These are phyloP conservation scores for Allobates femoralis DNA, from an alignment of 2,797 vertebrate genomes.

Conservation along the genomic window DNA sequence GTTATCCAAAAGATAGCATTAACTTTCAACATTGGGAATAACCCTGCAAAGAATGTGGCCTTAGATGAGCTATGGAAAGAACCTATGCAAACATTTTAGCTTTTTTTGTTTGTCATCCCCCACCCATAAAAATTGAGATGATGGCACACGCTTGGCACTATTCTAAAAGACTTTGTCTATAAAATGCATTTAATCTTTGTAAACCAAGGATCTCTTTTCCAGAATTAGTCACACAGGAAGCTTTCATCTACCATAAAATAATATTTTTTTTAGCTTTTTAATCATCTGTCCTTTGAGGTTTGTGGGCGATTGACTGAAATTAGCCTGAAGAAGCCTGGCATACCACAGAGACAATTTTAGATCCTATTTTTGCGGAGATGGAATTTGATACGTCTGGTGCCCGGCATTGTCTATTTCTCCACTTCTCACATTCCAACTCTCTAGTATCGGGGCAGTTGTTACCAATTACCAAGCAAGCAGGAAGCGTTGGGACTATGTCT, in stretches of 20 bases:
- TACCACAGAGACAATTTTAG: slow-evolving; percentile 21
- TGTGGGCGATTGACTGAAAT: slow-evolving; percentile 17
- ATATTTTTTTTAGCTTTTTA: slow-evolving; percentile 26
- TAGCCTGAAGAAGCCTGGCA: slow-evolving; percentile 11
- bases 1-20: too few species aligned
- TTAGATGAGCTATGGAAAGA: not conserved
- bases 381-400: not conserved
- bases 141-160: not conserved
- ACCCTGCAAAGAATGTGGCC: too few species aligned
- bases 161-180: not conserved
- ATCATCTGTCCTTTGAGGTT: slow-evolving; percentile 19
- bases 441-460: not conserved
- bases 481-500: not conserved
- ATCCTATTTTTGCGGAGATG: slow-evolving; percentile 5
- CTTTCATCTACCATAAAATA: slow-evolving; percentile 20
- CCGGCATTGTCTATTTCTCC: not conserved
- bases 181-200: not conserved
- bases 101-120: not conserved
- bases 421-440: not conserved
- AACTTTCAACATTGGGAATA: too few species aligned
- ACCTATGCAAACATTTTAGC: not conserved
- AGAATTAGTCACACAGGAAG: slow-evolving; percentile 2
- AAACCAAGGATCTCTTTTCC: not conserved
- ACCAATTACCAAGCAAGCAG: not conserved
- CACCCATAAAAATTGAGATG: not conserved